Conservation (phyloP, 1,140 invertebrate species). For the Telenomus remus region DNA sequence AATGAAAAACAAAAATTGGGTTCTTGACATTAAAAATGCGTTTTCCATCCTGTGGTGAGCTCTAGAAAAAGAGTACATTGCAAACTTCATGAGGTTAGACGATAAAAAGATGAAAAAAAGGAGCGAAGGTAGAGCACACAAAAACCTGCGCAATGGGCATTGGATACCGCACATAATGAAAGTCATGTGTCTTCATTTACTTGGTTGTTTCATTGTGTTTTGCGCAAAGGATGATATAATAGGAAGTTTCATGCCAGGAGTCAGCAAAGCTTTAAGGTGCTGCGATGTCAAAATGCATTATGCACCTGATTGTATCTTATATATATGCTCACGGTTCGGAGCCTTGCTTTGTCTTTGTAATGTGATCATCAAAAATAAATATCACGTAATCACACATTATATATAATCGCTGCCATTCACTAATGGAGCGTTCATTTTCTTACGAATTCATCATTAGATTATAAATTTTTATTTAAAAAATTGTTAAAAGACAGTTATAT, state of each 20-base stretch:
- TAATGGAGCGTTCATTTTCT: background rate
- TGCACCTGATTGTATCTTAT: conserved; percentile 53
- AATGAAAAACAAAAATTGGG: background rate
- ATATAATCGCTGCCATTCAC: conserved; percentile 7
- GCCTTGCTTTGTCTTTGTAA: conserved; percentile 54
- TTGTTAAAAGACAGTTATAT: too few relatives aligned
- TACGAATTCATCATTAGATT: too few relatives aligned
- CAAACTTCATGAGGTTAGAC: conserved; percentile 43
- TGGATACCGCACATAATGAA: conserved; percentile 37
- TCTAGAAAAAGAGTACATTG: conserved; percentile 41
- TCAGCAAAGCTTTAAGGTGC: conserved; percentile 55
- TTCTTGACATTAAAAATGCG: conserved; percentile 16
- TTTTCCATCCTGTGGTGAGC: conserved; percentile 18
- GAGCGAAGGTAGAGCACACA: conserved; percentile 27
- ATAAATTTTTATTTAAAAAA: too few relatives aligned
- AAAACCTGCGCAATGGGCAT: conserved; percentile 36
- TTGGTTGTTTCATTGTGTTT: conserved; percentile 51
- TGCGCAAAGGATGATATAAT: conserved; percentile 61
- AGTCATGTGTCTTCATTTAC: conserved; percentile 59
- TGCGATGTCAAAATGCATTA: conserved; percentile 54
- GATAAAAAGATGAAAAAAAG: conserved; percentile 26
- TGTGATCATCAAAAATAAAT: conserved; percentile 59
- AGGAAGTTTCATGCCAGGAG: conserved; percentile 63
- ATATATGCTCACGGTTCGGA: conserved; percentile 57
- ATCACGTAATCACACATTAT: conserved; percentile 25